Percentiles rank a stretch among this genome's conserved stretches.
Evolutionary conservation across 2,888 invertebrate species (phyloP).

Genomic region (Octodonta nipae): DNA sequence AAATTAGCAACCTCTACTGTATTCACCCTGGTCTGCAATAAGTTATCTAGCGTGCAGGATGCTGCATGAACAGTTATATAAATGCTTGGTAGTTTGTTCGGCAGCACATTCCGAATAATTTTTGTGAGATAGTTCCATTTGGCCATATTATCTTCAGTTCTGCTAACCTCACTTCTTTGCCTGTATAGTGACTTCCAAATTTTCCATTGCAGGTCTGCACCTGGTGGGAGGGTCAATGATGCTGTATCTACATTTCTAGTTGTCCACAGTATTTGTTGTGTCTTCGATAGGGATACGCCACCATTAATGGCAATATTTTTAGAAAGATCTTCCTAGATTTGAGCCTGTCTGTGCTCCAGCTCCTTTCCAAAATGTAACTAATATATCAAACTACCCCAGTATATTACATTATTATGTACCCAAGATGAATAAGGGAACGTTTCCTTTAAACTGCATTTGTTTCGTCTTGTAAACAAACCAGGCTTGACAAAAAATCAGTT

Average conservation of each 20-base stretch:
- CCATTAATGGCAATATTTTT: too few species aligned
- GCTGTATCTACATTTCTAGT: not conserved
- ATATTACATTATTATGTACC: too few species aligned
- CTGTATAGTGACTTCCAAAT: not conserved
- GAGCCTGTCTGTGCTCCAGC: too few species aligned
- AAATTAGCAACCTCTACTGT: slow-evolving; percentile 1
- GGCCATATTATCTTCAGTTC: not conserved
- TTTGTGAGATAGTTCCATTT: not conserved
- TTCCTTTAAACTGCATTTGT: too few species aligned
- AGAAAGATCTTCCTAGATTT: too few species aligned
- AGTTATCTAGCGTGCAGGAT: slow-evolving; percentile 1
- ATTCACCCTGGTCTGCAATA: slow-evolving; percentile 1
- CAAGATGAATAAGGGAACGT: too few species aligned
- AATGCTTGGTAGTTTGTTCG: not conserved
- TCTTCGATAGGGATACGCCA: too few species aligned
- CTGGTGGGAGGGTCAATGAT: not conserved
- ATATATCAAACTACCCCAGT: too few species aligned
- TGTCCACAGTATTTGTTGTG: too few species aligned
- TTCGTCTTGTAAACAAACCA: too few species aligned
- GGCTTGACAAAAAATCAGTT: too few species aligned
- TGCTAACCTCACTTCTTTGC: not conserved
- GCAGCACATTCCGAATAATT: not conserved
- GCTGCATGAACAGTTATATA: not conserved
- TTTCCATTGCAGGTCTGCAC: slow-evolving; percentile 1
- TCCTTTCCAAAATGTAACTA: too few species aligned